phyloP scores from a whole-genome alignment of 2,797 vertebrate species.

The Cirrhinus molitorella region DNA sequence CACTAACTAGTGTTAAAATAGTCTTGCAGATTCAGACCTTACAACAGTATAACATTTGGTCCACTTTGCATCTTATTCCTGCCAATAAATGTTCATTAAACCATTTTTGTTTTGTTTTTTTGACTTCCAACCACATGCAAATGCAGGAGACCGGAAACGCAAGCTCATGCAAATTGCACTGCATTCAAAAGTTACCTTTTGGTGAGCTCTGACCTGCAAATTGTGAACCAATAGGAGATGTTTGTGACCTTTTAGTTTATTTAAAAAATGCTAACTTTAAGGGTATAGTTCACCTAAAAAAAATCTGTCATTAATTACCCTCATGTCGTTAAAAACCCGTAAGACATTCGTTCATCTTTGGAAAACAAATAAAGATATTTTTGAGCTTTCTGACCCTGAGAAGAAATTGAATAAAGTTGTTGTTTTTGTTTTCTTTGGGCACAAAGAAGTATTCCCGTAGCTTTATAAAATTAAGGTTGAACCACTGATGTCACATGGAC shows the following conservation, averaged over 20 bases:
- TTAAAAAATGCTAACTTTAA: not conserved
- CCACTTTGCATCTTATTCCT: not conserved
- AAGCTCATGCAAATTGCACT: not conserved
- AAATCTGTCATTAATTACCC: no score
- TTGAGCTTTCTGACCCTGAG: no score
- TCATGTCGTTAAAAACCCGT: no score
- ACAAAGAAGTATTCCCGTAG: no score
- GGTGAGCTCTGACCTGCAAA: not conserved
- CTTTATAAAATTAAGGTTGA: no score
- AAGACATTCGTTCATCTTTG: no score
- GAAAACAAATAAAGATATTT: no score
- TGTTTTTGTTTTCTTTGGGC: no score
- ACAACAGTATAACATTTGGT: not conserved
- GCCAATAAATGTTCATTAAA: not conserved
- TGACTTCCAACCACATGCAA: not conserved
- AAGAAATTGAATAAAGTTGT: no score
- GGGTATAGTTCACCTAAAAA: no score
- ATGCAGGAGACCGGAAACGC: not conserved
- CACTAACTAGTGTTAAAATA: not conserved
- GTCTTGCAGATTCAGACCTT: not conserved
- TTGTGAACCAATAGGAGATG: not conserved
- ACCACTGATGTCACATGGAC: no score
- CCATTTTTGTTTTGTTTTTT: not conserved
- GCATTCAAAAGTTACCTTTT: no score
- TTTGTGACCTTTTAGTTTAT: not conserved